Conservation (phyloP, 2,888 invertebrate species). For the Myopa testacea region DNA sequence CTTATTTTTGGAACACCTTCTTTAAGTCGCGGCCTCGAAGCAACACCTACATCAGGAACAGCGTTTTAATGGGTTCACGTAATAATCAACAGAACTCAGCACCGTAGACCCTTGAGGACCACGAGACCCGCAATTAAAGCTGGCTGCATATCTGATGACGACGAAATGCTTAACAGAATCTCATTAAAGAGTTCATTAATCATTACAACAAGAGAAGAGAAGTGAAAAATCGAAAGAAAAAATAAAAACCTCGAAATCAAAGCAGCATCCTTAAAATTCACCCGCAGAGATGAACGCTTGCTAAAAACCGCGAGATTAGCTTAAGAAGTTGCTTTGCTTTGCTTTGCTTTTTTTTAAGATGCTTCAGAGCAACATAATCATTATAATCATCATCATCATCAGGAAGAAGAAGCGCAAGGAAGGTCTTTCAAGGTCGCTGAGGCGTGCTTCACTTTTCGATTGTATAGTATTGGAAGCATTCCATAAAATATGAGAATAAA, state of each 20-base stretch:
- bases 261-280: not conserved
- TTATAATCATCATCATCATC: not conserved
- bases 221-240: slow-evolving; percentile 28
- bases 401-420: slow-evolving; percentile 34
- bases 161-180: slow-evolving; percentile 61
- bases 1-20: slow-evolving; percentile 56
- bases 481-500: not conserved
- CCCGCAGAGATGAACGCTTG: not conserved
- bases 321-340: not conserved
- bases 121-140: not conserved
- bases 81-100: slow-evolving; percentile 30
- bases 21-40: slow-evolving; percentile 51
- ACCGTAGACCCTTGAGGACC: not conserved
- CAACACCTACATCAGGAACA: not conserved
- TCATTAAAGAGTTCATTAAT: slow-evolving; percentile 65
- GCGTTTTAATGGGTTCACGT: not conserved
- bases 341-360: slow-evolving; percentile 6
- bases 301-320: not conserved
- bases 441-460: slow-evolving; percentile 30
- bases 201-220: slow-evolving; percentile 51
- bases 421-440: slow-evolving; percentile 62
- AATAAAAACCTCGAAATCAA: slow-evolving; percentile 2
- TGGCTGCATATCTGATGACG: not conserved
- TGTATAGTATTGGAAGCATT: not conserved
- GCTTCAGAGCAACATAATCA: not conserved